These are phyloP conservation scores for Melanerpes formicivorus DNA, from an alignment of 2,113 vertebrate genomes.

Conservation along the genomic window DNA sequence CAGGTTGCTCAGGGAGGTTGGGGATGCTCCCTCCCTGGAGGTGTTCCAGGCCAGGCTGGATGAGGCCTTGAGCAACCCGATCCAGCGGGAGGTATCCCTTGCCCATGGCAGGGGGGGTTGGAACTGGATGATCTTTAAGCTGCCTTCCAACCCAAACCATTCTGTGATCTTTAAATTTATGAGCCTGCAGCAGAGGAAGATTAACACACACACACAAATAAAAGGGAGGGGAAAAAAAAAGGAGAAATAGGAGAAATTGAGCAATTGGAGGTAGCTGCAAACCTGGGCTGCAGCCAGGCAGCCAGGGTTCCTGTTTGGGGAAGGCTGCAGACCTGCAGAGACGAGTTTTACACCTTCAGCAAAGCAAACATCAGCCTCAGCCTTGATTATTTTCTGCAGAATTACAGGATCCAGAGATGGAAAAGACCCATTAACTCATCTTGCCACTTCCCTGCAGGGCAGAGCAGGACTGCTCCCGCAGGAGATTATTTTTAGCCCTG, in stretches of 20 bases:
- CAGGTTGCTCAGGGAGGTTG: too few relatives aligned
- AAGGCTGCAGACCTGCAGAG: neutral
- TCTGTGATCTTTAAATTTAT: too few relatives aligned
- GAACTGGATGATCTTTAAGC: too few relatives aligned
- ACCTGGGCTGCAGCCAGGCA: neutral
- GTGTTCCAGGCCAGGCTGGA: too few relatives aligned
- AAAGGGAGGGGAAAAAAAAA: neutral
- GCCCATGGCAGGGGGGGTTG: too few relatives aligned
- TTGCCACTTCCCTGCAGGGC: neutral
- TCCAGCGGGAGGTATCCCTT: too few relatives aligned
- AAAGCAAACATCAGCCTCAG: neutral
- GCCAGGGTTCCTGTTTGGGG: neutral
- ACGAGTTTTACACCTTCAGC: neutral
- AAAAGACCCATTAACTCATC: constrained; percentile 9
- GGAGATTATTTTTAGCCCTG: neutral
- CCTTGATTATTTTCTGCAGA: neutral
- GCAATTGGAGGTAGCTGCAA: neutral
- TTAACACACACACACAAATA: neutral
- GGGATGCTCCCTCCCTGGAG: too few relatives aligned
- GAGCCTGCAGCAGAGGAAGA: neutral
- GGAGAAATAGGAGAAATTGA: too few relatives aligned
- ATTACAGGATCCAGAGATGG: neutral
- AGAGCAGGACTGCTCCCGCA: neutral
- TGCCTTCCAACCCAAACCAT: too few relatives aligned
- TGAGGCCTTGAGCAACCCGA: too few relatives aligned